Base-by-base conservation (phyloP, 2,113 vertebrate genomes). In the Leiothrix lutea region DNA sequence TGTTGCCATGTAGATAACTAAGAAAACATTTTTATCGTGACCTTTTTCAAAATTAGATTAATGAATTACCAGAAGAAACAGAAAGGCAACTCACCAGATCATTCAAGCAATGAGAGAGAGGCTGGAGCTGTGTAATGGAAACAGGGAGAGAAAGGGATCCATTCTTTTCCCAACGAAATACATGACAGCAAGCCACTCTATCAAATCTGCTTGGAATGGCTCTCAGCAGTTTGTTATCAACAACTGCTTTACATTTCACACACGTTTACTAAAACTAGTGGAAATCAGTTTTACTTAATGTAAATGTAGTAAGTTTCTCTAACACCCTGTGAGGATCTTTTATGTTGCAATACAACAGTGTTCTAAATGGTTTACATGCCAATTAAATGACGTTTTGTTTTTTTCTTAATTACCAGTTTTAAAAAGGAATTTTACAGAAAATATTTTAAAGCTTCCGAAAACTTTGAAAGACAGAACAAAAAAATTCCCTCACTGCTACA, bases 11-110 rank as follows among this genome's bases (percentile, higher is more conserved):
- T 38, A 84, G 69, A 50, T 74, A 91, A 88, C 51, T 20, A 9
- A 86, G 56, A 74, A 94, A 83, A 89, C 33, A 89, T 64, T 91
- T 95, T 94, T 87, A 94, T 80, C 70, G 17, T 31, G 6, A 80
- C 7, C 20, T 78, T 81, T 85, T 87, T 53, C 42, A 87, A 79
- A 78, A 74, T 33, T 7, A 45, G 71, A 86, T 94, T 89, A 91
- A 89, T 84, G 50, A 94, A 62, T 71, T 73, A 89, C 40, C 35
- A 50, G 42, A 24, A 86, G 38, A 65, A 85, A 86, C 21, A 86
- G 56, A 60, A 87, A 72, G 57, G 58, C 31, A 92, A 48, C 28
- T 12, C 62, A 44, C 8, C 36, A 70, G 19, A 18, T 57, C 23
- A 40, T 36, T 84, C 3, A 2, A 77, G 47, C 23, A 71, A 9